phyloP scores from a whole-genome alignment of 2,797 vertebrate genomes.

The Lemur catta region DNA sequence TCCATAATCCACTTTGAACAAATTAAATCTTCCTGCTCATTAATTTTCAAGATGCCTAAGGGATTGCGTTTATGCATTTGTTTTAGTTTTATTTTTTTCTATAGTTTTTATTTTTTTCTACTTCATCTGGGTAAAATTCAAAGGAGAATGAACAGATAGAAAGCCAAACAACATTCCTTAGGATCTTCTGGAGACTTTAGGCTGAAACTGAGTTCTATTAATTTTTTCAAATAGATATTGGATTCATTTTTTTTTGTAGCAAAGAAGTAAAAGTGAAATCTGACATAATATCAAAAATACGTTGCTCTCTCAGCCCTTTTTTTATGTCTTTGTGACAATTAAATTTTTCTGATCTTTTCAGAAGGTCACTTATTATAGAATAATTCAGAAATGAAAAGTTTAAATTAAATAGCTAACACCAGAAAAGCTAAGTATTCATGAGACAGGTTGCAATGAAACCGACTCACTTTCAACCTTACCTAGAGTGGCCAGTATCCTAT shows the following conservation, averaged over 20 bases:
- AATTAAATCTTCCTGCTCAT: neutral
- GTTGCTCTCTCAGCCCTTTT: neutral
- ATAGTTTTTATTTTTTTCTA: neutral
- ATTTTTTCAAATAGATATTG: constrained; percentile 19
- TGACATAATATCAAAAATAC: neutral
- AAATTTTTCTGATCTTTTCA: constrained; percentile 48
- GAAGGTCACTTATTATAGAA: constrained; percentile 45
- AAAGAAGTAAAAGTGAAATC: constrained; percentile 16
- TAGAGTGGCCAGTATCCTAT: neutral
- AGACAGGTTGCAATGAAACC: neutral
- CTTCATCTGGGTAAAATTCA: neutral
- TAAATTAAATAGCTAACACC: constrained; percentile 16
- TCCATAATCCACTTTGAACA: neutral
- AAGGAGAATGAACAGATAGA: neutral
- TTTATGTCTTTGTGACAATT: constrained; percentile 27
- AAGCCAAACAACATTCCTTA: neutral
- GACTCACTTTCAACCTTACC: neutral
- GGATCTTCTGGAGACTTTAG: neutral
- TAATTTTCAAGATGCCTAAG: neutral
- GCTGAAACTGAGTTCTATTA: neutral
- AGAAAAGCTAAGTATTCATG: constrained; percentile 50
- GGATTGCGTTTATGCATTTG: neutral
- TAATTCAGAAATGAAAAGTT: constrained; percentile 60
- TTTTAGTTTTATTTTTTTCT: neutral
- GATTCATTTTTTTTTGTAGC: neutral